Conservation (phyloP, 2,888 invertebrate species). For the Caenorhabditis macrosperma region DNA sequence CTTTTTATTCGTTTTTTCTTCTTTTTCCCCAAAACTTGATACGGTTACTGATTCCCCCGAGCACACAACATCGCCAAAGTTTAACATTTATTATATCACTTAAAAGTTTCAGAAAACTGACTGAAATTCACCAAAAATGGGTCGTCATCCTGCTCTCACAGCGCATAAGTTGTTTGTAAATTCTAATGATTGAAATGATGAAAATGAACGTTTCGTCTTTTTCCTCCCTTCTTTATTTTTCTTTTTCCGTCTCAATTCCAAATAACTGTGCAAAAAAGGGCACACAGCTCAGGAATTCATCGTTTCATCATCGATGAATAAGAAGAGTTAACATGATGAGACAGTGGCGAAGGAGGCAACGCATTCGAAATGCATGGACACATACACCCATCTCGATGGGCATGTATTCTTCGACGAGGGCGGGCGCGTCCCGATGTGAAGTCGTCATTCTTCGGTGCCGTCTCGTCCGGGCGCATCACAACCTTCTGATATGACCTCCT, state of each 20-base stretch:
- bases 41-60: background rate
- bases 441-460: background rate
- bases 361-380: slow-evolving; percentile 28
- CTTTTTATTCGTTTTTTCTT: slow-evolving; percentile 24
- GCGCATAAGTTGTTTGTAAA: background rate
- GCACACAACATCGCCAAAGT: background rate
- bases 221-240: background rate
- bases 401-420: too few species aligned
- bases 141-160: background rate
- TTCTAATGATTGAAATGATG: background rate
- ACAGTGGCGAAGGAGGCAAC: slow-evolving; percentile 1
- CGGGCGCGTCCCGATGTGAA: background rate
- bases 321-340: background rate
- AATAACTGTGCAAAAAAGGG: background rate
- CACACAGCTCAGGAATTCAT: slow-evolving; percentile 29
- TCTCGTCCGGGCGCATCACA: too few species aligned
- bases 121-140: slow-evolving; percentile 17
- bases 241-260: background rate
- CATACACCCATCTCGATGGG: background rate
- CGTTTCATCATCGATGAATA: slow-evolving; percentile 50
- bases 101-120: slow-evolving; percentile 14
- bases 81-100: background rate
- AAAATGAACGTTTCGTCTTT: background rate
- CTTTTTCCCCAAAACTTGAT: slow-evolving; percentile 1
- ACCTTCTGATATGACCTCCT: background rate